Conservation (phyloP, 1,140 invertebrate genomes). For the Macrobrachium nipponense region DNA sequence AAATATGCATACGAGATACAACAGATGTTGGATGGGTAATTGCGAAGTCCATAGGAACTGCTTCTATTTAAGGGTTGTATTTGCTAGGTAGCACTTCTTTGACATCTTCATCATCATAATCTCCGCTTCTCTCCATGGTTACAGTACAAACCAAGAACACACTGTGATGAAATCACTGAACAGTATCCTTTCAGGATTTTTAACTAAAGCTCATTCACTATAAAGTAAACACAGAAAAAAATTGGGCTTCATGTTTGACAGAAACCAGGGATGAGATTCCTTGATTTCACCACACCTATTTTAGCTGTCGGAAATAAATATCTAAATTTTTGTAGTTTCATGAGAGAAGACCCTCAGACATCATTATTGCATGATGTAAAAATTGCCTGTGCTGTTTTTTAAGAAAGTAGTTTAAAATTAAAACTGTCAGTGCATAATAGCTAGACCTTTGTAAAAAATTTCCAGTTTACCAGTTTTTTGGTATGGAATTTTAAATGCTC, state of each 20-base stretch:
- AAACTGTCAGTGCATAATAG: slow-evolving; percentile 41
- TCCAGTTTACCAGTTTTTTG: slow-evolving; percentile 28
- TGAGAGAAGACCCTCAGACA: slow-evolving; percentile 29
- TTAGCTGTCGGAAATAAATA: slow-evolving; percentile 53
- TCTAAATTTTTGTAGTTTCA: slow-evolving; percentile 55
- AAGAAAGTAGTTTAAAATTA: slow-evolving; percentile 32
- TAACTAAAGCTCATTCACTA: neutral
- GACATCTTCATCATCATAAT: slow-evolving; percentile 47
- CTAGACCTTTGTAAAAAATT: slow-evolving; percentile 52
- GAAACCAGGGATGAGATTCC: neutral
- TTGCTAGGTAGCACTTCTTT: slow-evolving; percentile 43
- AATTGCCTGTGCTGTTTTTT: slow-evolving; percentile 53
- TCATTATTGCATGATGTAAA: slow-evolving; percentile 49
- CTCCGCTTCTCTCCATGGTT: slow-evolving; percentile 56
- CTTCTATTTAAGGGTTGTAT: slow-evolving; percentile 41
- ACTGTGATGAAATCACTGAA: slow-evolving; percentile 42
- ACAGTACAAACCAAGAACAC: slow-evolving; percentile 61
- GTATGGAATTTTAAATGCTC: slow-evolving; percentile 27
- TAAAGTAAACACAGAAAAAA: slow-evolving; percentile 38
- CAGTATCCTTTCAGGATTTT: slow-evolving; percentile 5
- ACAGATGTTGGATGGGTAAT: neutral
- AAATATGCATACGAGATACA: too few species aligned
- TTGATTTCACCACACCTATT: slow-evolving; percentile 44
- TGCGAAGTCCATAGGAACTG: slow-evolving; percentile 9
- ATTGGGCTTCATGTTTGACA: slow-evolving; percentile 14